Base-by-base conservation (phyloP, 2,888 invertebrate species). In the Harmothoe impar region DNA sequence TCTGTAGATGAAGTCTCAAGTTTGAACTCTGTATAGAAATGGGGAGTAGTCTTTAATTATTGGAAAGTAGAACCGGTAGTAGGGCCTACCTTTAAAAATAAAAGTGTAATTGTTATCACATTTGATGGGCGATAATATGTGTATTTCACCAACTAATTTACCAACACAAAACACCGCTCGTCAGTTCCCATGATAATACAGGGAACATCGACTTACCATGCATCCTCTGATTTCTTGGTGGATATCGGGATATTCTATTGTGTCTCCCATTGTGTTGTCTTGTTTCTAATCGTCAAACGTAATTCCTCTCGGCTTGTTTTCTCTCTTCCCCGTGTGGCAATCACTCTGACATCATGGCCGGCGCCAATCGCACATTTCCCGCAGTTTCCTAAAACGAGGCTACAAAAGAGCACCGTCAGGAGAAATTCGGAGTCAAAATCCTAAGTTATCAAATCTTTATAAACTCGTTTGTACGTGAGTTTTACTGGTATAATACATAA, bases 181-280 rank as follows among this genome's bases (percentile, higher is more conserved):
- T 12, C 33, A n/a, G 10, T 52, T 43, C 43, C 43, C n/a, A 3
- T 12, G 33, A 15, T 62, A 25, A 68, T 1, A 89, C 17, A 1
- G 10, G 0, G 23, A 5, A 90, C 23, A 56, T 7, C 5, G 90
- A 96, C 97, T 97, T 96, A 99, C 98, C 95, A 96, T 94, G 33
- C 95, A 95, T 52, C 96, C 96, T 90, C 96, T 93, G 29, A 95
- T 94, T 94, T 96, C 96, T 91, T 96, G 96, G n/a, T 94, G 94
- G 56, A 96, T 94, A 92, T 96, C 98, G 51, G 97, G 97, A 96
- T 98, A 99, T 96, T 99, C 99, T 90, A 99, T 96, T 94, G 98
- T 97, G 95, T 98, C 98, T 91, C 94, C 94, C 94, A 95, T 95
- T 25, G 84, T 84, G 54, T 20, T 23, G 54, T 52, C 35, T 1